Conservation (phyloP, 2,113 vertebrate species). For the Pachyramphus minor region DNA sequence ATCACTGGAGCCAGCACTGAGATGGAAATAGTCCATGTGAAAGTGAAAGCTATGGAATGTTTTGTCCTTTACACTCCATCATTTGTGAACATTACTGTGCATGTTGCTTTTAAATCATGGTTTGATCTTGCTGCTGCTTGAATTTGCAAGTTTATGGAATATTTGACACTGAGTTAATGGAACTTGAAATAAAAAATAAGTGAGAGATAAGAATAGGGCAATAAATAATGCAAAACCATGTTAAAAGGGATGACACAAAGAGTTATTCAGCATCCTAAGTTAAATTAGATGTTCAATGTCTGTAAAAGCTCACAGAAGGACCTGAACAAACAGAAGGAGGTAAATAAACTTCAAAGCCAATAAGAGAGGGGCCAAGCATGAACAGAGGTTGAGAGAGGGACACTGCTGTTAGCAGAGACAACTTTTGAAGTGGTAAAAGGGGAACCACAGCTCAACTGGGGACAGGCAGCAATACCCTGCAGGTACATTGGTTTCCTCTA, state of each 20-base stretch:
- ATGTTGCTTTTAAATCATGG: background rate
- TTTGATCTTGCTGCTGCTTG: background rate
- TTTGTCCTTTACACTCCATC: background rate
- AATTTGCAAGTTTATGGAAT: constrained; percentile 35
- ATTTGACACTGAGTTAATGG: constrained; percentile 4
- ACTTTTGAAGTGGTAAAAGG: background rate
- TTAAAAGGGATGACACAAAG: background rate
- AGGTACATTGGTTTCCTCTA: background rate
- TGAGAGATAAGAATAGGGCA: background rate
- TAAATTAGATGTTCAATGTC: background rate
- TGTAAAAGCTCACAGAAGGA: background rate
- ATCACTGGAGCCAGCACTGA: background rate
- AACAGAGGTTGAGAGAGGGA: background rate
- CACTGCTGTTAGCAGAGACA: background rate
- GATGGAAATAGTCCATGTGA: background rate
- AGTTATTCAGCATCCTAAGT: background rate
- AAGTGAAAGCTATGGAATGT: background rate
- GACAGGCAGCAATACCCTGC: background rate
- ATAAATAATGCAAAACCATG: background rate
- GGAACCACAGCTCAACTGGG: background rate
- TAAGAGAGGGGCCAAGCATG: background rate
- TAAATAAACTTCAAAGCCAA: background rate
- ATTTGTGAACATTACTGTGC: background rate
- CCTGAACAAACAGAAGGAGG: background rate
- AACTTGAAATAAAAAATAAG: background rate